Conservation (phyloP, 2,797 vertebrate genomes). For the Tiaroga cobitis region DNA sequence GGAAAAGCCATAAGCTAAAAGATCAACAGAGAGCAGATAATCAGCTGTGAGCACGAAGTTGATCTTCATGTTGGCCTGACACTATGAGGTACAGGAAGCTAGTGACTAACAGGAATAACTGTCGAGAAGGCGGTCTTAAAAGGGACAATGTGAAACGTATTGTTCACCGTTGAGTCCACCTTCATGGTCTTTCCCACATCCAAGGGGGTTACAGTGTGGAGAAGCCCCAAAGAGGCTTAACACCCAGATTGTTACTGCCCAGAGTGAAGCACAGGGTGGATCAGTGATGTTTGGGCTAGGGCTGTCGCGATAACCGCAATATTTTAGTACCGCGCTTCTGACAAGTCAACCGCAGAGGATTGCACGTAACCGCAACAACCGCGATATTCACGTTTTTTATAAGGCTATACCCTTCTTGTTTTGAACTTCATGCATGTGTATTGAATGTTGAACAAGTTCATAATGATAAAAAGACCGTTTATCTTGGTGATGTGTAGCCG, state of each 20-base stretch:
- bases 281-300: not conserved
- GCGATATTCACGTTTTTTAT: no score
- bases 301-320: no score
- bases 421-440: no score
- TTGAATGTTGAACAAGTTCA: no score
- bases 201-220: not conserved
- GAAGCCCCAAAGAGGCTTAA: not conserved
- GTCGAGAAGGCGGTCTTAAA: not conserved
- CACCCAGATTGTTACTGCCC: not conserved
- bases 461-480: no score
- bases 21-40: not conserved
- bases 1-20: conserved; percentile 3
- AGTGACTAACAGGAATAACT: not conserved
- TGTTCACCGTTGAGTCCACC: not conserved
- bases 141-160: not conserved
- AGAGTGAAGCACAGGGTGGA: not conserved
- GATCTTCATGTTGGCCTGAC: not conserved
- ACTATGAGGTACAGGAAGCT: not conserved
- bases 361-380: no score
- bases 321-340: no score
- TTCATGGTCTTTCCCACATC: not conserved
- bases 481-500: no score
- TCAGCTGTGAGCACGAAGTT: not conserved
- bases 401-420: no score
- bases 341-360: no score